Percentiles rank a stretch among this genome's conserved stretches.
These are phyloP conservation scores for Phalacrocorax carbo DNA, from an alignment of 2,113 vertebrate species.

Conservation along the genomic window DNA sequence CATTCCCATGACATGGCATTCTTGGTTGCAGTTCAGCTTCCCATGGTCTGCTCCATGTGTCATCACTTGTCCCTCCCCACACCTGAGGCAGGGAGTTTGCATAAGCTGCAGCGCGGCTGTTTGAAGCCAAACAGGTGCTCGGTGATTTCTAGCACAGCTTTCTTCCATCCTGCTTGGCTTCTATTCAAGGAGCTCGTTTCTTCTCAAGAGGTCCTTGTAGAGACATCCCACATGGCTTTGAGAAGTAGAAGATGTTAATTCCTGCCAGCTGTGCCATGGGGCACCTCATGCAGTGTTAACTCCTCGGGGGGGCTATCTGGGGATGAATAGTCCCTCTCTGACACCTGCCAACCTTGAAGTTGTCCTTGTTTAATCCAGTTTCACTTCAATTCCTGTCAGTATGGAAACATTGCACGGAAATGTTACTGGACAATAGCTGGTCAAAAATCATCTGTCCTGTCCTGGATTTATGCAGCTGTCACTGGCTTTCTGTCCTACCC, in stretches of 20 bases:
- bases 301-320: not conserved
- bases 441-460: not conserved
- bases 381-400: not conserved
- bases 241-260: not conserved
- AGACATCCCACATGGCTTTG: not conserved
- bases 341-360: not conserved
- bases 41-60: not conserved
- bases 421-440: not conserved
- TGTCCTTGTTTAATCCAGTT: not conserved
- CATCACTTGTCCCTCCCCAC: not conserved
- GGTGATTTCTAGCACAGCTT: not conserved
- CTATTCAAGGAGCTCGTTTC: not conserved
- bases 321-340: not conserved
- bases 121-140: not conserved
- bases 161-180: not conserved
- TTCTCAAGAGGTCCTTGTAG: not conserved
- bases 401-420: not conserved
- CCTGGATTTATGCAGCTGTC: not conserved
- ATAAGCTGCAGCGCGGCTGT: not conserved
- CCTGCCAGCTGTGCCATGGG: not conserved
- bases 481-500: not conserved
- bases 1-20: not conserved
- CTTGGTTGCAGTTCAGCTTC: not conserved
- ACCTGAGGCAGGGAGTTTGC: not conserved
- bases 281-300: not conserved